These are phyloP conservation scores for Catonia carolina DNA, from an alignment of 2,888 invertebrate species.

Conservation along the genomic window DNA sequence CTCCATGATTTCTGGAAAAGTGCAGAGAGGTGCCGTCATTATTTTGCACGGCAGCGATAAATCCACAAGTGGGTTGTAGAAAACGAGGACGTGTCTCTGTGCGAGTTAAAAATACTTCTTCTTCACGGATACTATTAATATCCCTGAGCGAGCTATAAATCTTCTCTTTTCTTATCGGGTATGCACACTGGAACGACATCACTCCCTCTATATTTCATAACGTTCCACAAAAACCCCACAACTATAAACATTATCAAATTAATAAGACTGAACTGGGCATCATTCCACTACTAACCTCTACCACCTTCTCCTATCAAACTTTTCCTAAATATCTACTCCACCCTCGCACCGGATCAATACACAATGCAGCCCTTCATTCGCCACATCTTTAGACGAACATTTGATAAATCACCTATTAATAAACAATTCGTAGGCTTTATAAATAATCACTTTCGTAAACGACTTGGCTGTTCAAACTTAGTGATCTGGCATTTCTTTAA, in stretches of 20 bases:
- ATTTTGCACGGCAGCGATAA: constrained; percentile 10
- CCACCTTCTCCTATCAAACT: too few relatives aligned
- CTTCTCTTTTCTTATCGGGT: constrained; percentile 11
- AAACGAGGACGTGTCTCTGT: constrained; percentile 9
- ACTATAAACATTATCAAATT: constrained; percentile 9
- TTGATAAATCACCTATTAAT: too few relatives aligned
- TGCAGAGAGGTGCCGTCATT: constrained; percentile 3
- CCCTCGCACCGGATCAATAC: too few relatives aligned
- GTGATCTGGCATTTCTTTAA: too few relatives aligned
- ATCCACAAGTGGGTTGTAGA: constrained; percentile 15
- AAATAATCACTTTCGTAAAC: too few relatives aligned
- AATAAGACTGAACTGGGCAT: neutral
- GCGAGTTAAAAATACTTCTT: constrained; percentile 13
- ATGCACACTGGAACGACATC: constrained; percentile 7
- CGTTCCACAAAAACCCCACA: neutral
- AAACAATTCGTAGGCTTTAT: too few relatives aligned
- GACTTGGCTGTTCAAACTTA: too few relatives aligned
- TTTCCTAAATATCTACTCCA: too few relatives aligned
- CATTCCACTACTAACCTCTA: too few relatives aligned
- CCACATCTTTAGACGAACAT: too few relatives aligned
- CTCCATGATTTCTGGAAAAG: neutral
- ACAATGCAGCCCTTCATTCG: too few relatives aligned
- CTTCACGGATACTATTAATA: constrained; percentile 12
- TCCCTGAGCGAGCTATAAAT: constrained; percentile 9
- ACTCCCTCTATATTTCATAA: constrained; percentile 7